A percentile compares a stretch with the other conserved stretches of the same genome.
Conservation (phyloP, 2,797 vertebrate species). For the Tokudaia muenninki region DNA sequence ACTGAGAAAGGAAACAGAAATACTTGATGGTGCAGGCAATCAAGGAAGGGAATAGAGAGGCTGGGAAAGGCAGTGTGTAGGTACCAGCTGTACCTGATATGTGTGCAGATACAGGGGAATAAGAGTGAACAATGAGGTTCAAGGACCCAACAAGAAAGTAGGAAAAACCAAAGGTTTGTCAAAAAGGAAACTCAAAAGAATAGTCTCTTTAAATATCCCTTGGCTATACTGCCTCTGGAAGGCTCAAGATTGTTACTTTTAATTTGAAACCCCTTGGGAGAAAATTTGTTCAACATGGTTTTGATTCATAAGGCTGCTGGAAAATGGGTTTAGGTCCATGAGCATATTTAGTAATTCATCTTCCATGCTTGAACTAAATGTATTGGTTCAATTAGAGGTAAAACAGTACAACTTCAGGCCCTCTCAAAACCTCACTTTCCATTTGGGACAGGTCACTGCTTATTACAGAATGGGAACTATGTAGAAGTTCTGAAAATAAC, state of each 20-base stretch:
- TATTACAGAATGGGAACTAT: neutral
- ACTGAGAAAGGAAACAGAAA: neutral
- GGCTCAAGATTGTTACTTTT: neutral
- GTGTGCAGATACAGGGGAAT: neutral
- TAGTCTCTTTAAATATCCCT: neutral
- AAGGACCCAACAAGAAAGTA: neutral
- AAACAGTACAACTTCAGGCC: neutral
- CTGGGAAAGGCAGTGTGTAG: too few relatives aligned
- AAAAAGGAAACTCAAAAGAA: slow-evolving; percentile 21
- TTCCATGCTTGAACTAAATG: neutral
- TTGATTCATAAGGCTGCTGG: neutral
- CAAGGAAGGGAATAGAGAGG: neutral
- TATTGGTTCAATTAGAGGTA: neutral
- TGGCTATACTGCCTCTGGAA: neutral
- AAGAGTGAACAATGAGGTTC: neutral
- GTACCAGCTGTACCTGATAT: neutral
- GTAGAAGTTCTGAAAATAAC: neutral
- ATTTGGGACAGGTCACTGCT: neutral
- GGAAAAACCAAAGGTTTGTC: neutral
- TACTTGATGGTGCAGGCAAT: neutral
- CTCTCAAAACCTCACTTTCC: neutral
- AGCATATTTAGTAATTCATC: neutral
- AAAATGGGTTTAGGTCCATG: neutral
- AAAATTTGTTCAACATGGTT: neutral
- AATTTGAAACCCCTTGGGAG: neutral